A percentile compares a stretch with the other conserved stretches of the same genome.
phyloP scores from a whole-genome alignment of 1,140 invertebrate genomes.

The Listronotus oregonensis region DNA sequence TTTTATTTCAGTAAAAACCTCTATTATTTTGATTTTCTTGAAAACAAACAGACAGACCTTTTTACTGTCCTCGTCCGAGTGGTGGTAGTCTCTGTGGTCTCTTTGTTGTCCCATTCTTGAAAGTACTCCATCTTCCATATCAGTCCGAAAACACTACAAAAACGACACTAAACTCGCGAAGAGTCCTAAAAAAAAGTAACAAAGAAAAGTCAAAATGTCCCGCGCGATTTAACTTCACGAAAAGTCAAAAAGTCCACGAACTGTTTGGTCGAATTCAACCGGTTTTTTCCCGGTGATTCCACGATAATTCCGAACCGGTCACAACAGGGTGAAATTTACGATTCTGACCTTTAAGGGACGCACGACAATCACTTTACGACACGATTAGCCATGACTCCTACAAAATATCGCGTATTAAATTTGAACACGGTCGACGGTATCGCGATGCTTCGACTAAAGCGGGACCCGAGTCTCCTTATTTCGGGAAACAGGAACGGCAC shows the following conservation, averaged over 20 bases:
- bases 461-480: conserved; percentile 41
- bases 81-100: conserved; percentile 25
- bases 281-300: background rate
- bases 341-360: conserved; percentile 11
- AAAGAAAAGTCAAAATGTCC: background rate
- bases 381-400: conserved; percentile 17
- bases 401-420: conserved; percentile 29
- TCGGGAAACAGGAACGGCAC: conserved; percentile 44
- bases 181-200: background rate
- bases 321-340: conserved; percentile 1
- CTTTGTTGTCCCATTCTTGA: conserved; percentile 44
- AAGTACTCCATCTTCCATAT: conserved; percentile 53
- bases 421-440: conserved; percentile 35
- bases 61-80: conserved; percentile 16
- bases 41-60: conserved; percentile 13
- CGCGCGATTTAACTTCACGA: background rate
- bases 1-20: too few species aligned
- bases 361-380: conserved; percentile 13
- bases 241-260: conserved; percentile 4
- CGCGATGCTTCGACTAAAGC: conserved; percentile 45
- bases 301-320: background rate
- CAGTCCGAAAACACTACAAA: conserved; percentile 26
- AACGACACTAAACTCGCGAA: conserved; percentile 11
- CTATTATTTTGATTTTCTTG: too few species aligned
- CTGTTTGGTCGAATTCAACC: too few species aligned